phyloP scores from a whole-genome alignment of 2,113 vertebrate species.

The Coryphaenoides rupestris region DNA sequence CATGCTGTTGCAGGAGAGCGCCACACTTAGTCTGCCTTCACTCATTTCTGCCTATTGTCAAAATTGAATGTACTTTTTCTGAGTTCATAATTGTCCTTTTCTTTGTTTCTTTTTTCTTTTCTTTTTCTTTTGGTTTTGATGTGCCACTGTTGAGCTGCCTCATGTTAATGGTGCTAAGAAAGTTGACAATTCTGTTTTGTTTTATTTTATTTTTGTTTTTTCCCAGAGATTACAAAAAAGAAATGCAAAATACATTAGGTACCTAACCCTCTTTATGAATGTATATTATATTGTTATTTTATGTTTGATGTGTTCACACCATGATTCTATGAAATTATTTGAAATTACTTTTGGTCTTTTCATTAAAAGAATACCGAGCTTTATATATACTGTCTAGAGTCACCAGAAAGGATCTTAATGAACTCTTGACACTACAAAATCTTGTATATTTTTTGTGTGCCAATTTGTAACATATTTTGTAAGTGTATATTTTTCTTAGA shows the following conservation, averaged over 20 bases:
- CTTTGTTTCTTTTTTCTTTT: conserved; percentile 59
- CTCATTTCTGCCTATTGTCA: conserved; percentile 91
- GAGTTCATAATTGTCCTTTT: conserved; percentile 56
- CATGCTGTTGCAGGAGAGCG: conserved; percentile 72
- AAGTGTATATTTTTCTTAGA: conserved; percentile 99
- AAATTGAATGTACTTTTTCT: conserved; percentile 93
- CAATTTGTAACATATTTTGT: conserved; percentile 99
- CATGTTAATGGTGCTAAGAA: conserved; percentile 95
- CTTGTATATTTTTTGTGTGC: conserved; percentile 99
- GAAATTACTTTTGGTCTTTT: conserved; percentile 94
- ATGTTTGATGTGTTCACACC: conserved; percentile 94
- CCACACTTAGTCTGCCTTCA: conserved; percentile 76
- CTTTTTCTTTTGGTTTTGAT: no score
- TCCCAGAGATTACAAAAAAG: conserved; percentile 78
- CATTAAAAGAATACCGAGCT: conserved; percentile 92
- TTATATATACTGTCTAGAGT: conserved; percentile 99
- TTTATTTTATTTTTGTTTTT: conserved; percentile 38
- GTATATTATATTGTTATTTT: conserved; percentile 88
- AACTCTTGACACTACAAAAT: conserved; percentile 99
- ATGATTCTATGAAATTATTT: conserved; percentile 93
- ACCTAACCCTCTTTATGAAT: conserved; percentile 94
- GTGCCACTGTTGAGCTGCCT: conserved; percentile 95
- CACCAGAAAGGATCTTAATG: conserved; percentile 98
- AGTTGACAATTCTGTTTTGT: conserved; percentile 62
- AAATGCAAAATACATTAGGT: conserved; percentile 78